A percentile compares a stretch with the other conserved stretches of the same genome.
Evolutionary conservation across 2,888 invertebrate species (phyloP).

Genomic region (Hyposoter didymator): DNA sequence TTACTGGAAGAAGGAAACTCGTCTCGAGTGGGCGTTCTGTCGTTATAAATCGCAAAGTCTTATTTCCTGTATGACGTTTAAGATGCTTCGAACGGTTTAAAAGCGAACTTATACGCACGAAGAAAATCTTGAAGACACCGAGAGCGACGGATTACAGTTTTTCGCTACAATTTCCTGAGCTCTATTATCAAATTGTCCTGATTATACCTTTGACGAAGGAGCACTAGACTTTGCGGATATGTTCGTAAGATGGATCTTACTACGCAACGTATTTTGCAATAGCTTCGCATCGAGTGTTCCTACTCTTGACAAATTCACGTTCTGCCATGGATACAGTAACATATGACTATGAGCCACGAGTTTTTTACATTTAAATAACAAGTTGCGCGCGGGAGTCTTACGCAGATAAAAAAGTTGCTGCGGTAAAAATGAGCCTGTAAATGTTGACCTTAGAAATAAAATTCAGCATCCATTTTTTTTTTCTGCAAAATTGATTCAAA

Average conservation of each 20-base stretch:
- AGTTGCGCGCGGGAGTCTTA: not conserved
- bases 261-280: slow-evolving; percentile 45
- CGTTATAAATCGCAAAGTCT: slow-evolving; percentile 63
- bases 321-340: not conserved
- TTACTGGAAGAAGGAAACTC: slow-evolving; percentile 48
- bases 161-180: slow-evolving; percentile 57
- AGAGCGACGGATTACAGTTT: slow-evolving; percentile 46
- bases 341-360: not conserved
- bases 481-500: not conserved
- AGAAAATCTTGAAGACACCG: slow-evolving; percentile 22
- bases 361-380: not conserved
- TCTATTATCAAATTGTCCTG: slow-evolving; percentile 67
- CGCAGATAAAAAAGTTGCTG: not conserved
- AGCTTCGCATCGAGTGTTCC: slow-evolving; percentile 1
- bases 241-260: slow-evolving; percentile 36
- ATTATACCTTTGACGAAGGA: slow-evolving; percentile 40
- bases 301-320: not conserved
- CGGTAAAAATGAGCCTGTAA: not conserved
- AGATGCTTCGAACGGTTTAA: slow-evolving; percentile 47
- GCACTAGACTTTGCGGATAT: not conserved
- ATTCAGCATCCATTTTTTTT: not conserved
- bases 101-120: slow-evolving; percentile 27
- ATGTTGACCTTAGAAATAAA: not conserved
- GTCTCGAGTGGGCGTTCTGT: slow-evolving; percentile 60
- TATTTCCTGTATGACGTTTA: slow-evolving; percentile 69